A percentile compares a stretch with the other conserved stretches of the same genome.
Evolutionary conservation across 2,113 vertebrate species (phyloP).

Genomic region (Carassius auratus): DNA sequence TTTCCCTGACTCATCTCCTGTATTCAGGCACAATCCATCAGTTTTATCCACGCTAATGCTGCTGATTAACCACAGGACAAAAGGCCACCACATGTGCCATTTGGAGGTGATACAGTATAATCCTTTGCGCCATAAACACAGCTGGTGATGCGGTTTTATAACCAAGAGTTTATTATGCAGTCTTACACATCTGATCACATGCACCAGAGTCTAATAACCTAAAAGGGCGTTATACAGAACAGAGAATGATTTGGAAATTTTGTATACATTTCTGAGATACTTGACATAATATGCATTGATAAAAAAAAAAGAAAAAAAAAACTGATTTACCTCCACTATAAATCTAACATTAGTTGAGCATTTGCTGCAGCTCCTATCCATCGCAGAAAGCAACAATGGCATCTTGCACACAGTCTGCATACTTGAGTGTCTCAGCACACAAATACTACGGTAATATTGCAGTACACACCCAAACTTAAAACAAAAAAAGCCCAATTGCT

Average conservation of each 20-base stretch:
- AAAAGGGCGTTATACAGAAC: background rate
- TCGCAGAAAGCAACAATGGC: background rate
- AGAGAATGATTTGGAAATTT: background rate
- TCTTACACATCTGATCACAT: background rate
- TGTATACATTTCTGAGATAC: background rate
- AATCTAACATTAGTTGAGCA: background rate
- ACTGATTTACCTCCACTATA: background rate
- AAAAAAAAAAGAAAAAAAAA: no score
- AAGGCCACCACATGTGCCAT: constrained; percentile 14
- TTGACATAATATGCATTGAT: background rate
- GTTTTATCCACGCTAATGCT: constrained; percentile 23
- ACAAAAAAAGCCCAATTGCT: background rate
- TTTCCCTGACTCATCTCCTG: constrained; percentile 5
- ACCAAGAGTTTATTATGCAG: constrained; percentile 35
- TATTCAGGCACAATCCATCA: constrained; percentile 14
- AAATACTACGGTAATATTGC: background rate
- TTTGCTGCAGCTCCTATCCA: background rate
- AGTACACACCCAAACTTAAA: background rate
- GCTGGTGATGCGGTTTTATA: constrained; percentile 41
- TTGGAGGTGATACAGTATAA: constrained; percentile 39
- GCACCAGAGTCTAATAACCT: background rate
- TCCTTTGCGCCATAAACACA: constrained; percentile 43
- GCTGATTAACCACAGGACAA: constrained; percentile 40
- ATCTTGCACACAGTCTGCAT: background rate
- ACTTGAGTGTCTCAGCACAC: background rate